These are phyloP conservation scores for Hipposideros larvatus DNA, from an alignment of 2,797 vertebrate genomes.

Conservation along the genomic window DNA sequence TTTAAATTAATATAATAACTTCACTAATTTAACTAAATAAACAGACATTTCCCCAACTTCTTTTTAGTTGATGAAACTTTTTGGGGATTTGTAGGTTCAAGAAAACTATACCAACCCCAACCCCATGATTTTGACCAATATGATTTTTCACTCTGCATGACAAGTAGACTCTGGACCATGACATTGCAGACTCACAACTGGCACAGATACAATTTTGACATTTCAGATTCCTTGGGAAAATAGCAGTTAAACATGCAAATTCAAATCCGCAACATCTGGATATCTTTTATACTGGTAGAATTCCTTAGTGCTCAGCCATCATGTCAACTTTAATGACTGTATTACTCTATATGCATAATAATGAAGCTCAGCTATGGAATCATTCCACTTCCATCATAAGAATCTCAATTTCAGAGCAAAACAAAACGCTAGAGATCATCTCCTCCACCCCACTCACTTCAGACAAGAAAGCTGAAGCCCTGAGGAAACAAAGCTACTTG, in stretches of 20 bases:
- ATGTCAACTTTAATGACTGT: not conserved
- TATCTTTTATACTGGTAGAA: constrained; percentile 29
- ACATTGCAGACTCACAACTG: not conserved
- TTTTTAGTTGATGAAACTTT: not conserved
- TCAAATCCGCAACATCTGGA: constrained; percentile 58
- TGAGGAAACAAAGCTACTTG: not conserved
- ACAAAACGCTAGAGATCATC: not conserved
- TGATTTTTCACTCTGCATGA: rapidly evolving
- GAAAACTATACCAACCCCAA: not conserved
- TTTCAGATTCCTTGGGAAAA: constrained; percentile 19
- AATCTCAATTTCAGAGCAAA: not conserved
- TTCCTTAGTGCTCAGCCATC: constrained; percentile 28
- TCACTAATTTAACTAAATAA: not conserved
- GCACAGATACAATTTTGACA: not conserved
- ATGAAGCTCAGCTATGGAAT: not conserved
- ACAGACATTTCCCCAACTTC: not conserved
- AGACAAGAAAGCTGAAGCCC: not conserved
- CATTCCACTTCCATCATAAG: not conserved
- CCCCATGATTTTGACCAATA: not conserved
- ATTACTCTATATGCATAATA: constrained; percentile 3
- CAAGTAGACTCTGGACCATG: not conserved
- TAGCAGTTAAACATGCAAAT: constrained; percentile 12
- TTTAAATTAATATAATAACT: not conserved
- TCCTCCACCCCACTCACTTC: not conserved
- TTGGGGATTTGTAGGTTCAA: not conserved